These are phyloP conservation scores for Enoplosus armatus DNA, from an alignment of 2,797 vertebrate species.

Conservation along the genomic window DNA sequence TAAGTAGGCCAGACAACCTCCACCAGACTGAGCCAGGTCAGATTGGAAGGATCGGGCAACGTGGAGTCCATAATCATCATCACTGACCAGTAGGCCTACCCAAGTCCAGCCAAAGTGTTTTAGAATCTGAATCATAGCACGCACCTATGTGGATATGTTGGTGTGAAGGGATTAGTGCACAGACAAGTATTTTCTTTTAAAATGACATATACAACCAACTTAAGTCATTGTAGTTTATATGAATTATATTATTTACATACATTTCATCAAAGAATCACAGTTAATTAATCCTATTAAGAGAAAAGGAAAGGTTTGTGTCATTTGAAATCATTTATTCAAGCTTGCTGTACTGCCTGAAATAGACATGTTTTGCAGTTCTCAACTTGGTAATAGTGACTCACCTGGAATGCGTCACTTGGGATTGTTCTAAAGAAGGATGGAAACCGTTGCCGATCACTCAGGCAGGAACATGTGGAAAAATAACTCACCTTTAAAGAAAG, in stretches of 20 bases:
- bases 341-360: background rate
- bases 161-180: background rate
- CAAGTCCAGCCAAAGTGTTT: conserved; percentile 80
- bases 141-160: conserved; percentile 44
- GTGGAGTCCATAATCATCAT: conserved; percentile 81
- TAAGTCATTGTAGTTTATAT: background rate
- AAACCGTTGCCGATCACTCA: conserved; percentile 52
- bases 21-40: conserved; percentile 51
- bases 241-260: background rate
- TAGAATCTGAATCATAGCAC: conserved; percentile 77
- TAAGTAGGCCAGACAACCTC: conserved; percentile 75
- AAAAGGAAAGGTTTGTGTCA: background rate
- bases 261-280: background rate
- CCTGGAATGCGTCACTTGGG: conserved; percentile 78
- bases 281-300: background rate
- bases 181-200: background rate
- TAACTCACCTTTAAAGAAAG: conserved; percentile 76
- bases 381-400: conserved; percentile 34
- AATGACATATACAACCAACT: background rate
- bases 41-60: conserved; percentile 73
- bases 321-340: background rate
- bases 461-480: conserved; percentile 72
- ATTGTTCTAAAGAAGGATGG: conserved; percentile 74
- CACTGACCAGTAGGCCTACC: conserved; percentile 78
- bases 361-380: background rate